Evolutionary conservation across 92 coral and sea anemone species (phyloP).

Genomic region (Parazoanthus atlanticus): DNA sequence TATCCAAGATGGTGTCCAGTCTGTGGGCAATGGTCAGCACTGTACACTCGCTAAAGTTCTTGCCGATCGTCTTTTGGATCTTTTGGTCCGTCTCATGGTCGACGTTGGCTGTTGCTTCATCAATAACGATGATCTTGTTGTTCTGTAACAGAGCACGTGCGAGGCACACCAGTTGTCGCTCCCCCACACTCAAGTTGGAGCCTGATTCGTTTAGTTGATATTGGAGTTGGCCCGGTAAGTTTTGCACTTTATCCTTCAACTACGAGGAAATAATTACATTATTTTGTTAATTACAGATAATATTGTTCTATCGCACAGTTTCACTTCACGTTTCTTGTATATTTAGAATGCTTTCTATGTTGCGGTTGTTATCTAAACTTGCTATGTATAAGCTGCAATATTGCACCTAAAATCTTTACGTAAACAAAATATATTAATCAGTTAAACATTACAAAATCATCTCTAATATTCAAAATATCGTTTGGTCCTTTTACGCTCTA

Average conservation of each 20-base stretch:
- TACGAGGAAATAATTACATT: background rate
- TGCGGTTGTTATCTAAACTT: too few species aligned
- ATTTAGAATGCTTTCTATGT: too few species aligned
- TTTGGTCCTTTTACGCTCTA: too few species aligned
- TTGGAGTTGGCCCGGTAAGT: background rate
- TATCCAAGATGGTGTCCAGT: slow-evolving; percentile 18
- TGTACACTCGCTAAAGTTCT: slow-evolving; percentile 17
- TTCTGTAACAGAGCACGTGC: slow-evolving; percentile 26
- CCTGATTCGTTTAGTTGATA: slow-evolving; percentile 29
- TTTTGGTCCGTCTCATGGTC: slow-evolving; percentile 23
- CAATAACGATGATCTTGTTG: slow-evolving; percentile 34
- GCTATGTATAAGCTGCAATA: too few species aligned
- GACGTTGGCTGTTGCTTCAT: slow-evolving; percentile 37
- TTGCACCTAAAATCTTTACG: too few species aligned
- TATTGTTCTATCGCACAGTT: background rate
- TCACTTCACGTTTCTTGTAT: background rate
- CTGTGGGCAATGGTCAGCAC: slow-evolving; percentile 27
- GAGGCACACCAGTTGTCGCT: slow-evolving; percentile 25
- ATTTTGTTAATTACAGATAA: background rate
- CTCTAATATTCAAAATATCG: too few species aligned
- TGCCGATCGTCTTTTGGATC: slow-evolving; percentile 14
- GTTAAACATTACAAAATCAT: too few species aligned
- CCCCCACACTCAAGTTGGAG: slow-evolving; percentile 29
- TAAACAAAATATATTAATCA: too few species aligned
- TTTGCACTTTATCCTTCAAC: slow-evolving; percentile 13